Conservation (phyloP, 2,888 invertebrate species). For the Rhagonycha lutea region DNA sequence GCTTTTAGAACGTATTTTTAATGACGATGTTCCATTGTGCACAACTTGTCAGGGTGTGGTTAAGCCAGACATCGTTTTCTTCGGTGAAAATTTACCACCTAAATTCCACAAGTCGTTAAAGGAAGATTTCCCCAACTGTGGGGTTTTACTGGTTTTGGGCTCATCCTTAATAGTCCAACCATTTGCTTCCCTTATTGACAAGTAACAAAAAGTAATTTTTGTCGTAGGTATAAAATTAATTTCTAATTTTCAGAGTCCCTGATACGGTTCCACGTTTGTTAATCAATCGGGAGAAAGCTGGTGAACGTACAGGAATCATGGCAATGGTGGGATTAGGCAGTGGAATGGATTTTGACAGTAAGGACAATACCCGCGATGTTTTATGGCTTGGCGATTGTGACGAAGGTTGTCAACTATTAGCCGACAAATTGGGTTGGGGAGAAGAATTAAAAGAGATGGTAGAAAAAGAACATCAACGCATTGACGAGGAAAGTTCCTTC, state of each 20-base stretch:
- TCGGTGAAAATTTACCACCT: constrained; percentile 86
- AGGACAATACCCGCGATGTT: constrained; percentile 71
- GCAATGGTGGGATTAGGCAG: constrained; percentile 56
- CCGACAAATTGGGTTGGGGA: constrained; percentile 79
- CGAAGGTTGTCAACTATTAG: constrained; percentile 73
- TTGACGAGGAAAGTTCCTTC: constrained; percentile 50
- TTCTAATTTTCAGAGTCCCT: constrained; percentile 59
- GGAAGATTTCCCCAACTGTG: constrained; percentile 82
- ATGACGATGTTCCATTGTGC: constrained; percentile 81
- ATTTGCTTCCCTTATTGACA: constrained; percentile 85
- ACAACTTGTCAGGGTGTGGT: constrained; percentile 72
- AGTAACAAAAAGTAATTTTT: constrained; percentile 56
- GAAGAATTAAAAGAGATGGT: constrained; percentile 61
- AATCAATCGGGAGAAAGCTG: constrained; percentile 83
- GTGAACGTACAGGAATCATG: constrained; percentile 52
- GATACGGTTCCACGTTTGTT: constrained; percentile 78
- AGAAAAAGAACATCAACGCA: constrained; percentile 60
- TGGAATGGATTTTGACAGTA: constrained; percentile 71
- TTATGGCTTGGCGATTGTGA: constrained; percentile 84
- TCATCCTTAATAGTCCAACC: constrained; percentile 94
- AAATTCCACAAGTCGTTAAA: constrained; percentile 72
- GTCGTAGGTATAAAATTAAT: not conserved
- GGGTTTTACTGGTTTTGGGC: constrained; percentile 92
- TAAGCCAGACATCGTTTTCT: constrained; percentile 96
- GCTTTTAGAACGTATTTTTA: constrained; percentile 70